Evolutionary conservation across 2,888 invertebrate species (phyloP), one percentile per base, ranked within the genome.

Genomic region (Steromphala cineraria): DNA sequence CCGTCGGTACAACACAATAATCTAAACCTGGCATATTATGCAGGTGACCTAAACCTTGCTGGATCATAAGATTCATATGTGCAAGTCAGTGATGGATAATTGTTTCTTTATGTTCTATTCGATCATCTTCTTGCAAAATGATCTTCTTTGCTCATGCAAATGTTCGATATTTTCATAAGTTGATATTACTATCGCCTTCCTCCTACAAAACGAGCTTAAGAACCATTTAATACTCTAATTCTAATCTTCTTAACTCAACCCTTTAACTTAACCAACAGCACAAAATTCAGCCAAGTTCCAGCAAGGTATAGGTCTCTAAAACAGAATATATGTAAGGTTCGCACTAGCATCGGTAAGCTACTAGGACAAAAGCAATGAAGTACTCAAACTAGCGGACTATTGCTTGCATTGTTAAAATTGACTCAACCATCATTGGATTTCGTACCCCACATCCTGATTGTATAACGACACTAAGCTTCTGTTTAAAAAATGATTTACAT

Each of bases 381-480:
- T 36, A 40, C 1, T 19, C n/a, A 36, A 28, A 71, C 19, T 71
- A 36, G 19, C 19, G n/a, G 36, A 31, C 19, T 36, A 71, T 19
- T 36, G 71, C 40, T 71, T 71, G 36, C 71, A 71, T 71, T 71
- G 36, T 8, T 71, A 71, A 71, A 40, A 31, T 36, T 71, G 19
- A 71, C 71, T 71, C 71, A 71, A 71, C 71, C 71, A 40, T 36
- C 67, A 67, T n/a, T 71, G 71, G 71, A 71, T 71, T 71, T 71
- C 71, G 36, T 40, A 71, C 71, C 71, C 71, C 71, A 31, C 56
- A 4, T 24, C 56, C 56, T 24, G 21, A 56, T 56, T 56, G 56
- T 24, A 56, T 56, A 19, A 24, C 19, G 56, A 56, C 21, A 56
- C 21, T 62, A 21, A 62, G 62, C 62, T 62, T 28, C n/a, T 62